Conservation (phyloP, 2,113 vertebrate species). For the Illadopsis cleaveri region DNA sequence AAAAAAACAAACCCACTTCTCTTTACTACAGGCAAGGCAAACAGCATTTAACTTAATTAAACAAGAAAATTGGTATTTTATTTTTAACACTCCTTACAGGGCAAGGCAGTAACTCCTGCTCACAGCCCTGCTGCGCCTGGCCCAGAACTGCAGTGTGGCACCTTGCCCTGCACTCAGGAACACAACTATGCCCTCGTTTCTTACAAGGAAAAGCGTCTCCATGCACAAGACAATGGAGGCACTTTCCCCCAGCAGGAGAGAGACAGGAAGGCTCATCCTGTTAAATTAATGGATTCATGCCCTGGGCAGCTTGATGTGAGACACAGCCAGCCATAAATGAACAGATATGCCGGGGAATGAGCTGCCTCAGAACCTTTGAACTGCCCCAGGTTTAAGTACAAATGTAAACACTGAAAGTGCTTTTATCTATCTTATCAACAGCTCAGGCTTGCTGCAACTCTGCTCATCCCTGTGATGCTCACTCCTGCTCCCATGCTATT, state of each 20-base stretch:
- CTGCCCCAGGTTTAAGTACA: neutral
- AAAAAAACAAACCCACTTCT: too few relatives aligned
- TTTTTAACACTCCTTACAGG: neutral
- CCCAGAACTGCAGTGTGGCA: neutral
- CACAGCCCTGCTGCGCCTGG: neutral
- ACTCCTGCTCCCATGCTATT: neutral
- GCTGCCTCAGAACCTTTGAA: neutral
- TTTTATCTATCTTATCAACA: neutral
- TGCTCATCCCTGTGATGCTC: neutral
- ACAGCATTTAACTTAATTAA: too few relatives aligned
- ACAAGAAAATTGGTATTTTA: too few relatives aligned
- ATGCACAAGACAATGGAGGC: neutral
- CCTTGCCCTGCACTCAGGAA: neutral
- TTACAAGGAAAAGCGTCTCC: neutral
- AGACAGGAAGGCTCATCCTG: neutral
- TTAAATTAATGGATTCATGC: neutral
- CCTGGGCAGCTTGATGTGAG: neutral
- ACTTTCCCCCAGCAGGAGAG: neutral
- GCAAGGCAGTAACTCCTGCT: neutral
- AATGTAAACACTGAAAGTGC: neutral
- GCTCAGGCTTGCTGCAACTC: neutral
- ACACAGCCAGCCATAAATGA: neutral
- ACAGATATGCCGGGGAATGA: neutral
- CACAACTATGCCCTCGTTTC: neutral
- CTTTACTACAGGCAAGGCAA: too few relatives aligned